These are phyloP conservation scores for Astreopora myriophthalma DNA, from an alignment of 64 coral and sea anemone genomes.

Conservation along the genomic window DNA sequence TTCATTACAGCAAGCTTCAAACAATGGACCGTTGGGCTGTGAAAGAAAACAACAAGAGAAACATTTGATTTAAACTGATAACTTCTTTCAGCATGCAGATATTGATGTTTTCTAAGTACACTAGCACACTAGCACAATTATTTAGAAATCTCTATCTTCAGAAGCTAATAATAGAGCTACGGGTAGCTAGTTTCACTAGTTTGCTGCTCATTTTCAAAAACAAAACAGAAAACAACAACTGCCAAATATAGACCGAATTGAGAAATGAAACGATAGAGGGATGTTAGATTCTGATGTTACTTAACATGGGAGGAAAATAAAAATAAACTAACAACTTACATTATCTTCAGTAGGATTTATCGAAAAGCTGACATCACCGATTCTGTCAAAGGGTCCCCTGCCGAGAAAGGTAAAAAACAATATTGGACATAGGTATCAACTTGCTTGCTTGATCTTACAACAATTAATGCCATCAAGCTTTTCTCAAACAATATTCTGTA, in stretches of 20 bases:
- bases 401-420: neutral
- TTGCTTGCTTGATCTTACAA: no score
- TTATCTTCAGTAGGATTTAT: conserved; percentile 95
- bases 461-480: no score
- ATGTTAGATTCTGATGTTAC: neutral
- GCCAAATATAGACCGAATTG: no score
- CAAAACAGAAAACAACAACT: no score
- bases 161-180: no score
- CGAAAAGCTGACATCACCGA: conserved; percentile 89
- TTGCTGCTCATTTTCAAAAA: no score
- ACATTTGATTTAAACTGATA: no score
- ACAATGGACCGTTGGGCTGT: conserved; percentile 81
- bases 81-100: neutral
- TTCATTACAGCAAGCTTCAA: conserved; percentile 97
- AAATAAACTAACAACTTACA: conserved; percentile 61
- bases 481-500: neutral
- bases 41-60: neutral
- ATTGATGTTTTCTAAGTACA: no score
- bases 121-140: no score
- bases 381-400: conserved; percentile 94
- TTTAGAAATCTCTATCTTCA: no score
- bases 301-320: neutral
- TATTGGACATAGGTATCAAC: neutral
- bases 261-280: no score
- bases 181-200: no score